Percentiles rank a stretch among this genome's conserved stretches.
Conservation (phyloP, 2,888 invertebrate genomes). For the Galerucella nymphaeae region DNA sequence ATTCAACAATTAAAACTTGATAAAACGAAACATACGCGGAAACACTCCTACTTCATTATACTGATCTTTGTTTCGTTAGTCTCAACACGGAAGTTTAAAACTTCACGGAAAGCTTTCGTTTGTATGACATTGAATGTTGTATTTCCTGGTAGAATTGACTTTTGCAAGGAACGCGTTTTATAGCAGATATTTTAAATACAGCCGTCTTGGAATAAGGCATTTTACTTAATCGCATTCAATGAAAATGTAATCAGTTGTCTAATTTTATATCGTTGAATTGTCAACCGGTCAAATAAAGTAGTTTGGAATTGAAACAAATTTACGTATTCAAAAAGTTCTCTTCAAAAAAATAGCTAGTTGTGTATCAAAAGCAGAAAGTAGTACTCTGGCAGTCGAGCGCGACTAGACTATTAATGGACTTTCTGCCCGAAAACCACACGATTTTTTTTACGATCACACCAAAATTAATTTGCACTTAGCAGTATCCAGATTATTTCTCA, state of each 20-base stretch:
- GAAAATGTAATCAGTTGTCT: not conserved
- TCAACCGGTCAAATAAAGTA: not conserved
- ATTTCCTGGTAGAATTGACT: slow-evolving; percentile 56
- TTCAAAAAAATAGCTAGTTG: no score
- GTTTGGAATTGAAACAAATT: not conserved
- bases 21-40: slow-evolving; percentile 7
- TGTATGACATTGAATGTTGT: slow-evolving; percentile 60
- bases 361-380: no score
- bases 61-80: slow-evolving; percentile 26
- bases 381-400: no score
- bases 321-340: not conserved
- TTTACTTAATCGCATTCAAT: not conserved
- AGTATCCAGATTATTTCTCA: no score
- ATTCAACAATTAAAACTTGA: slow-evolving; percentile 5
- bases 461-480: no score
- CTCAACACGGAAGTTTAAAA: slow-evolving; percentile 43
- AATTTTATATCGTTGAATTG: slow-evolving; percentile 4
- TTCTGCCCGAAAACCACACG: no score
- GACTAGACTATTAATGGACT: no score
- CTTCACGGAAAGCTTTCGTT: slow-evolving; percentile 39
- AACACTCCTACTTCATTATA: slow-evolving; percentile 6
- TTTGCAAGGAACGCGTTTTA: slow-evolving; percentile 24
- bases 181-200: not conserved
- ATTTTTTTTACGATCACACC: no score
- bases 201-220: slow-evolving; percentile 4